Base-by-base conservation (phyloP, 2,797 vertebrate species). In the Pseudotriccus pelzelni region DNA sequence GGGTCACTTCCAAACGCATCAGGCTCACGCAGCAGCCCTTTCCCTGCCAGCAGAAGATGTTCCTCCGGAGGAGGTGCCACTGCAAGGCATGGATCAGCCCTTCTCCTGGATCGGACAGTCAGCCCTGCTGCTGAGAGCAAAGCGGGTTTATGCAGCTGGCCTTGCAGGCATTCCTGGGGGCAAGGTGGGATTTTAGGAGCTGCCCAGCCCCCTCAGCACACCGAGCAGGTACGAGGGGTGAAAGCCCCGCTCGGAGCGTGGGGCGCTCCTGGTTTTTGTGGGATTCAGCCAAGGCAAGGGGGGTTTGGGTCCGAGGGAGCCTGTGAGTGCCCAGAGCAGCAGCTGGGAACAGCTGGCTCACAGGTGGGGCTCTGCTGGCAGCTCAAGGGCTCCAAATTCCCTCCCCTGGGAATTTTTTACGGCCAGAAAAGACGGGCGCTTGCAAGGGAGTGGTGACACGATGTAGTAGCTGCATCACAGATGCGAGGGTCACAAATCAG, bases 321-420 rank as follows among this genome's bases (percentile, higher is more conserved):
- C 63, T 49, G 32, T 0, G 3, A 36, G 74, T 12, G 5, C 34
- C 74, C 36, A 2, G 21, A 50, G 32, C 88, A 53, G 17, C 84
- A 95, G 73, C 76, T 90, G 84, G 79, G 15, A 86, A 44, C 83
- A 90, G 63, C 93, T 93, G 93, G 59, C 13, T 24, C 28, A 43
- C 89, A 84, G 74, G 60, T 76, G 64, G n/a, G 67, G 52, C 52
- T 78, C 53, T 15, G 3, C 22, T 52, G 60, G 2, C 23, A 58
- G 79, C n/a, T 64, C 67, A 44, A 46, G 82, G 81, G 81, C 43
- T 62, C 7, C 68, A 43, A 7, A 63, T 53, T 84, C 74, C 37
- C 47, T 92, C 37, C 43, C 43, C 66, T 73, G 36, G 23, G 50
- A 18, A 79, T 52, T 47, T 24, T 79, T 53, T n/a, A 49, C 3